Conservation (phyloP, 2,888 invertebrate genomes). For the Loripinus fragilis region DNA sequence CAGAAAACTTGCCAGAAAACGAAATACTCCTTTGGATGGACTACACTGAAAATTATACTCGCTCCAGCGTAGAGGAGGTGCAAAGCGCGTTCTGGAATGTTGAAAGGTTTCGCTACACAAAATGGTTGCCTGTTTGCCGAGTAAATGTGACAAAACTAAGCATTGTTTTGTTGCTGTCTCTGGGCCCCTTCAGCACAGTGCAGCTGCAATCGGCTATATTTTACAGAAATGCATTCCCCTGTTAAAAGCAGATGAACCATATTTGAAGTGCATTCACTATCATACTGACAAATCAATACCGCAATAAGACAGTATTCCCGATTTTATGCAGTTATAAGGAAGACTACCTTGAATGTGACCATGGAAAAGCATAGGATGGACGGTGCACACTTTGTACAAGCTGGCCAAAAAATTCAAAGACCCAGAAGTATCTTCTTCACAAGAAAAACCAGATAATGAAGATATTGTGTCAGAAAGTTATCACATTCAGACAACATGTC, state of each 20-base stretch:
- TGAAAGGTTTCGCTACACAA: slow-evolving; percentile 26
- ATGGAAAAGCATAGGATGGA: slow-evolving; percentile 17
- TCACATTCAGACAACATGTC: neutral
- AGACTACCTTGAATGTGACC: slow-evolving; percentile 26
- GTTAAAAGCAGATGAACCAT: slow-evolving; percentile 25
- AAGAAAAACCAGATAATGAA: neutral
- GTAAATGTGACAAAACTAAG: neutral
- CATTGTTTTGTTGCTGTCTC: slow-evolving; percentile 13
- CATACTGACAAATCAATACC: slow-evolving; percentile 37
- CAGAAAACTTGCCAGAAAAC: slow-evolving; percentile 37
- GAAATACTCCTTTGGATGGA: slow-evolving; percentile 52
- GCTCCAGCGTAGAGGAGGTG: slow-evolving; percentile 39
- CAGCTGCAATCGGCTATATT: slow-evolving; percentile 26
- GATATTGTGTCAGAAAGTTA: neutral
- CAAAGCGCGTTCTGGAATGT: slow-evolving; percentile 43
- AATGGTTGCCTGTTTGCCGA: slow-evolving; percentile 18
- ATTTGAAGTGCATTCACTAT: slow-evolving; percentile 25
- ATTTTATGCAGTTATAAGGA: slow-evolving; percentile 31
- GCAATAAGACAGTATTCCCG: slow-evolving; percentile 40
- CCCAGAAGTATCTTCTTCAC: neutral
- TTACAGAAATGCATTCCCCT: slow-evolving; percentile 23
- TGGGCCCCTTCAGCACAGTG: neutral
- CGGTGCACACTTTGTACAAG: neutral
- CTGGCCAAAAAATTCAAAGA: neutral
- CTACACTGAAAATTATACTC: slow-evolving; percentile 49